Conservation (phyloP, 2,797 vertebrate genomes). For the Halcyon badia region DNA sequence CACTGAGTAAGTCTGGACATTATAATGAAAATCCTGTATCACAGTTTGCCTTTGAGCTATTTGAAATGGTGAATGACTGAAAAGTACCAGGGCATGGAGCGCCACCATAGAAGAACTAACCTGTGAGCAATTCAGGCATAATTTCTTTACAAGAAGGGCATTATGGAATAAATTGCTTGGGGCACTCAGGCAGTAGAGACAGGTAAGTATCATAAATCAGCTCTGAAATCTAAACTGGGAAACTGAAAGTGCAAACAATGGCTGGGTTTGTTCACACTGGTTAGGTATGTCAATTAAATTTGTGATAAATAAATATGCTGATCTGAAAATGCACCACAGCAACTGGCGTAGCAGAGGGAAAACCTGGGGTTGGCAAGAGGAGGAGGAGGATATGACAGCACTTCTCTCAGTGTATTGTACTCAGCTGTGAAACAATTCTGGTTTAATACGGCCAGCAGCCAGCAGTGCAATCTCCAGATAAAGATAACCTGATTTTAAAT, state of each 20-base stretch:
- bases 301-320: neutral
- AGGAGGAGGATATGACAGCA: neutral
- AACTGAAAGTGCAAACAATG: neutral
- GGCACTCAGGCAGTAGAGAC: neutral
- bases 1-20: neutral
- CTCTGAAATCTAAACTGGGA: conserved; percentile 21
- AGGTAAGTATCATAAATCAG: conserved; percentile 23
- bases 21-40: neutral
- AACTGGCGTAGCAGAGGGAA: neutral
- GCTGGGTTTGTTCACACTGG: rapidly evolving
- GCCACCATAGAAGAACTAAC: neutral
- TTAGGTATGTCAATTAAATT: neutral
- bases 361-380: neutral
- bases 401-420: neutral
- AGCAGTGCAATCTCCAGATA: neutral
- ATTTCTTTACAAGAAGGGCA: conserved; percentile 18
- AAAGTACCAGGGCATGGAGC: neutral
- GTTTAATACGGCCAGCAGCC: neutral
- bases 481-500: neutral
- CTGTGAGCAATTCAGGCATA: neutral
- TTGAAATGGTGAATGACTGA: neutral
- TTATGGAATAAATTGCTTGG: conserved; percentile 38
- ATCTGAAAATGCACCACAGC: neutral
- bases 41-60: conserved; percentile 22
- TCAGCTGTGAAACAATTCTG: neutral